These are phyloP conservation scores for Sinocyclocheilus maitianheensis DNA, from an alignment of 2,113 vertebrate genomes.

Conservation along the genomic window DNA sequence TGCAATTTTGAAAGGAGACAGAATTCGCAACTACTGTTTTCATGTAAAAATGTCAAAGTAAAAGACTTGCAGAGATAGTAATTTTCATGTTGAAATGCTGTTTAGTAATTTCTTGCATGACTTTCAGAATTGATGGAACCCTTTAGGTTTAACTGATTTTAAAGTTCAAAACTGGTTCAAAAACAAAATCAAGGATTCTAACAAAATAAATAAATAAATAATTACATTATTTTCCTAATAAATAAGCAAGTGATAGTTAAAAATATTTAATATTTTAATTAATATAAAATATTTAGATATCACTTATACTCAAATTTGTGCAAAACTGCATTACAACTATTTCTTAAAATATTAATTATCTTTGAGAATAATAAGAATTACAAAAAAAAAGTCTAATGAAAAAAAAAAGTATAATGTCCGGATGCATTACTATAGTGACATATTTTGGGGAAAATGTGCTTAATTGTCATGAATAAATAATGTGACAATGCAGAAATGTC, in stretches of 20 bases:
- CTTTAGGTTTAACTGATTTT: neutral
- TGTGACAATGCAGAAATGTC: neutral
- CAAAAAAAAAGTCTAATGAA: neutral
- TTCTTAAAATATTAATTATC: neutral
- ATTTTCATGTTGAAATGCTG: neutral
- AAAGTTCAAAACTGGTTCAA: no score
- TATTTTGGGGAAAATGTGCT: neutral
- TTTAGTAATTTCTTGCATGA: neutral
- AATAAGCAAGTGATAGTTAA: neutral
- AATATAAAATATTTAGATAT: neutral
- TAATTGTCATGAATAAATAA: constrained; percentile 20
- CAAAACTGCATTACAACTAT: neutral
- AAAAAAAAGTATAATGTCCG: neutral
- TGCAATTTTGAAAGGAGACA: constrained; percentile 2
- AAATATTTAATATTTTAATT: neutral
- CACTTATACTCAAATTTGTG: neutral
- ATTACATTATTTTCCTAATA: neutral
- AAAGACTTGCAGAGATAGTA: neutral
- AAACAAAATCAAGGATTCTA: neutral
- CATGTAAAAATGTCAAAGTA: neutral
- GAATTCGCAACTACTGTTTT: neutral
- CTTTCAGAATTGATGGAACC: neutral
- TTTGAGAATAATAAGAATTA: neutral
- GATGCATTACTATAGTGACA: neutral
- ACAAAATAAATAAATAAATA: neutral